Conservation (phyloP, 2,113 vertebrate genomes). For the Herpailurus yagouaroundi region DNA sequence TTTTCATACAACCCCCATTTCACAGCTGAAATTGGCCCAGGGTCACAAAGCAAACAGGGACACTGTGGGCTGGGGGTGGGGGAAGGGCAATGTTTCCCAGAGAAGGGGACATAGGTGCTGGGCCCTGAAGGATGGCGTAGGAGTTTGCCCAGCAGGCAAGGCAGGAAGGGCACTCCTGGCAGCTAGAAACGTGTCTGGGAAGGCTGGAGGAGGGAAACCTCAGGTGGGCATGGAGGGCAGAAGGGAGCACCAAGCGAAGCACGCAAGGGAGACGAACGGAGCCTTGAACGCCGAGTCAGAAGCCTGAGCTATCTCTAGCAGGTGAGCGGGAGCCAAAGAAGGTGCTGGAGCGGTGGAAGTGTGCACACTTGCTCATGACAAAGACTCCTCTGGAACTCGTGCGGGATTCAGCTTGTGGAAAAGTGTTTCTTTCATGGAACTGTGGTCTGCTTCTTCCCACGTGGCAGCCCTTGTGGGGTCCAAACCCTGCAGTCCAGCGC, state of each 20-base stretch:
- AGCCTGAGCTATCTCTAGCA: neutral
- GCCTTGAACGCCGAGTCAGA: neutral
- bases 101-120: neutral
- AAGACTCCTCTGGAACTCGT: neutral
- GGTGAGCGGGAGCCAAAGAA: neutral
- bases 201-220: neutral
- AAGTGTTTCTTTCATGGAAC: neutral
- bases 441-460: neutral
- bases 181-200: neutral
- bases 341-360: neutral
- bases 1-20: neutral
- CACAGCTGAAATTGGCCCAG: neutral
- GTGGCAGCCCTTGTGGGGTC: neutral
- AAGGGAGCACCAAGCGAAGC: neutral
- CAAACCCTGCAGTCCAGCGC: neutral
- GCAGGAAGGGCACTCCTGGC: neutral
- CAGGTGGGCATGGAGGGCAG: neutral
- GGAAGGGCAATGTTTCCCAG: neutral
- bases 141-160: neutral
- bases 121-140: conserved; percentile 25
- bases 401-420: neutral
- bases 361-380: neutral
- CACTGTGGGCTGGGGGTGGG: neutral
- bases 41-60: neutral
- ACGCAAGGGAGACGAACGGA: neutral